A percentile compares a stretch with the other conserved stretches of the same genome.
Evolutionary conservation across 2,797 vertebrate genomes (phyloP).

Genomic region (Euthynnus affinis): DNA sequence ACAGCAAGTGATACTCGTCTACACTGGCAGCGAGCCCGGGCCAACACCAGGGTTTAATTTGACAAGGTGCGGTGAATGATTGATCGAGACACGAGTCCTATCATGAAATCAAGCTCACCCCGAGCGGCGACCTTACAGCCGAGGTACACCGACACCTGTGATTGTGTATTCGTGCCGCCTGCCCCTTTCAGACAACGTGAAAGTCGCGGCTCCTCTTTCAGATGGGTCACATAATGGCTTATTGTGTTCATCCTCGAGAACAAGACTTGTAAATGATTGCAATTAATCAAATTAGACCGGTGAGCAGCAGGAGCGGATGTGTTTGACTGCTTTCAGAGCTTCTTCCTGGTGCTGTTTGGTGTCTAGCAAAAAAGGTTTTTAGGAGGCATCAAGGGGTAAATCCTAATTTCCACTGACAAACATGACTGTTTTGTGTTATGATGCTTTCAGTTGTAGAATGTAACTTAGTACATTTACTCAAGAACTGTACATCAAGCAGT

Average conservation of each 20-base stretch:
- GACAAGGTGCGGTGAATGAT: constrained; percentile 57
- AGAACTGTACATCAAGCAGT: background rate
- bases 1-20: constrained; percentile 4
- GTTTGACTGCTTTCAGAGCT: constrained; percentile 8
- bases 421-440: background rate
- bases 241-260: constrained; percentile 44
- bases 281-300: constrained; percentile 40
- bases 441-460: background rate
- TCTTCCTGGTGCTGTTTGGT: background rate
- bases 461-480: background rate
- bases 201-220: constrained; percentile 60
- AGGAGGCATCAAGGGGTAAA: background rate
- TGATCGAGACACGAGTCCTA: constrained; percentile 48
- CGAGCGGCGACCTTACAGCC: constrained; percentile 36
- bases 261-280: constrained; percentile 52
- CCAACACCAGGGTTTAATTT: constrained; percentile 39
- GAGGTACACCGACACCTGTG: constrained; percentile 48
- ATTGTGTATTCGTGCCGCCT: constrained; percentile 21
- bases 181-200: constrained; percentile 29
- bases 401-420: background rate
- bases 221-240: background rate
- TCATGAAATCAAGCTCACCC: constrained; percentile 26
- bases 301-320: constrained; percentile 1
- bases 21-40: background rate
- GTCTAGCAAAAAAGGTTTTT: background rate